Evolutionary conservation across 2,113 vertebrate genomes (phyloP), one percentile per base, ranked within the genome.

Genomic region (Holacanthus passer): DNA sequence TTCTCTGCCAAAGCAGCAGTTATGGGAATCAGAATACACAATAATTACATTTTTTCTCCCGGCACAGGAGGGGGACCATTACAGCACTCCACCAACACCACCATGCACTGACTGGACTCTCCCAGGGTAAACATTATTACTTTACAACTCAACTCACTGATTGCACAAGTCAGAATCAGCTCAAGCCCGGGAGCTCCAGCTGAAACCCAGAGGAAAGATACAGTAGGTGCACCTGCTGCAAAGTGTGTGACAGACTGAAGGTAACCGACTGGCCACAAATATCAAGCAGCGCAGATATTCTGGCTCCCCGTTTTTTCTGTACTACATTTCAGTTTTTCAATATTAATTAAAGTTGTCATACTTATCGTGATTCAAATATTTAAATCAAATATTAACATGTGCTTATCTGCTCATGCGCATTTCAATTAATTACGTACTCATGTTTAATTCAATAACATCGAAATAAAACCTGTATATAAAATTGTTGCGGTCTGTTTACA

Each of bases 1-100:
- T 97, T 97, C 97, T 97, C 97, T 95, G 95, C 96, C 94, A 96
- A 97, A 97, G 96, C 96, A 97, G 96, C 96, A 95, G 96, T 97
- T 96, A 96, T 93, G 94, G 95, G 96, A 96, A 96, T 97, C 95
- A 96, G 96, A 97, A 98, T 96, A 96, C 95, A 97, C 96, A 97
- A 97, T 98, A 98, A 98, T 97, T 97, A 96, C 95, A 95, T 96
- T 96, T 82, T 96, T 96, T 84, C 95, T 96, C 93, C 94, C 93
- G 73, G 86, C 96, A 94, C 94, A 93, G 95, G 94, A 95, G 95
- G 95, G 95, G 95, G 87, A 94, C 94, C 96, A 96, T 96, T 96
- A 95, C 95, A 90, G 96, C 94, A 95, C 95, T 94, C 92, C 94
- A 94, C 94, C 94, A 94, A 93, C 95, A 95, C 94, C 95, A 95